phyloP scores from a whole-genome alignment of 1,140 invertebrate genomes.

The Pseudomyrmex dendroicus region DNA sequence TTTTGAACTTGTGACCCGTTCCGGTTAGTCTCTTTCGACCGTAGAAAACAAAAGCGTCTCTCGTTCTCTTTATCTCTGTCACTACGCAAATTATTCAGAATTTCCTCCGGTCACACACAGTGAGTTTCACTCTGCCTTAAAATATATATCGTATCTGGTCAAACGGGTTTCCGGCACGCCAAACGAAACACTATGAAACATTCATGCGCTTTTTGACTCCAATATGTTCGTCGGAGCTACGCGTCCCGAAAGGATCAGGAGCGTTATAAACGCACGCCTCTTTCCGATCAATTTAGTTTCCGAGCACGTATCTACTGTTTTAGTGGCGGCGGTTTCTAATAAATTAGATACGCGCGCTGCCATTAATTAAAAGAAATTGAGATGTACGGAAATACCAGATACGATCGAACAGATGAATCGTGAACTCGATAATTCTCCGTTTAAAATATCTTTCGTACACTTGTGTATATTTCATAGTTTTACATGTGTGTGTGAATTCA shows the following conservation, averaged over 20 bases:
- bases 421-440: conserved; percentile 2
- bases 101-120: conserved; percentile 34
- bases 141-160: conserved; percentile 34
- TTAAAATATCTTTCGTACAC: background rate
- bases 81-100: conserved; percentile 67
- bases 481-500: background rate
- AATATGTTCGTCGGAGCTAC: conserved; percentile 36
- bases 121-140: conserved; percentile 5
- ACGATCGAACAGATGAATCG: background rate
- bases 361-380: background rate
- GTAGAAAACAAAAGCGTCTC: no score
- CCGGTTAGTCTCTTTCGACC: background rate
- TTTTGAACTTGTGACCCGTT: conserved; percentile 77
- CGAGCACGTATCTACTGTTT: background rate
- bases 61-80: background rate
- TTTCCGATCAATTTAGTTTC: background rate
- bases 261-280: conserved; percentile 6
- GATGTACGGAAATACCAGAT: conserved; percentile 10
- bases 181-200: conserved; percentile 47
- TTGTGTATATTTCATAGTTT: background rate
- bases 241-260: conserved; percentile 12
- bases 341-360: background rate
- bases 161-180: background rate
- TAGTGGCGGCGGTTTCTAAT: background rate
- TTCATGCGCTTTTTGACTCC: conserved; percentile 34